These are phyloP conservation scores for Drosophila sturtevanti DNA, from an alignment of 1,140 invertebrate genomes.

Conservation along the genomic window DNA sequence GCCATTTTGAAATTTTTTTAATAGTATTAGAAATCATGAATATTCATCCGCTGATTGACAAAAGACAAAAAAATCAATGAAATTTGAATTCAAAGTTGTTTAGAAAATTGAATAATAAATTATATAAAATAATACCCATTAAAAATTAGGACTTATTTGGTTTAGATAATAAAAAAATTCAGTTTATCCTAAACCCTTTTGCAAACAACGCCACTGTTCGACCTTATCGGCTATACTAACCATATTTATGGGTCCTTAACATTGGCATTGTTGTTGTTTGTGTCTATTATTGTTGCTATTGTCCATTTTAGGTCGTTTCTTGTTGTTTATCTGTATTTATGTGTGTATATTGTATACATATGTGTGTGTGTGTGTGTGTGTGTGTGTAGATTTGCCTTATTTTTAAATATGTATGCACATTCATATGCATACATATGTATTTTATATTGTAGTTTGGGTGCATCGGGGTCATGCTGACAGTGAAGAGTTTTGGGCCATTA, in stretches of 20 bases:
- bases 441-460: not conserved
- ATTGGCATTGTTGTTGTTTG: not conserved
- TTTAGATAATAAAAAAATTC: not conserved
- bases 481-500: constrained; percentile 27
- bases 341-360: not conserved
- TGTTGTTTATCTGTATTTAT: not conserved
- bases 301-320: not conserved
- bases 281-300: not conserved
- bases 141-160: too few relatives aligned
- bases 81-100: too few relatives aligned
- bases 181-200: not conserved
- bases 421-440: not conserved
- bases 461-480: not conserved
- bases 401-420: too few relatives aligned
- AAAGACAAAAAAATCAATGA: too few relatives aligned
- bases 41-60: too few relatives aligned
- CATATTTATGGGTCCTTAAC: not conserved
- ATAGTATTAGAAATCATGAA: too few relatives aligned
- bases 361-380: not conserved
- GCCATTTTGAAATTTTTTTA: too few relatives aligned
- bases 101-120: too few relatives aligned
- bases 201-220: not conserved
- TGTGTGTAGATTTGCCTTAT: too few relatives aligned
- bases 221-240: not conserved
- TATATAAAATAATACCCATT: too few relatives aligned